Evolutionary conservation across 1,140 invertebrate genomes (phyloP).

Genomic region (Polypedilum vanderplanki): DNA sequence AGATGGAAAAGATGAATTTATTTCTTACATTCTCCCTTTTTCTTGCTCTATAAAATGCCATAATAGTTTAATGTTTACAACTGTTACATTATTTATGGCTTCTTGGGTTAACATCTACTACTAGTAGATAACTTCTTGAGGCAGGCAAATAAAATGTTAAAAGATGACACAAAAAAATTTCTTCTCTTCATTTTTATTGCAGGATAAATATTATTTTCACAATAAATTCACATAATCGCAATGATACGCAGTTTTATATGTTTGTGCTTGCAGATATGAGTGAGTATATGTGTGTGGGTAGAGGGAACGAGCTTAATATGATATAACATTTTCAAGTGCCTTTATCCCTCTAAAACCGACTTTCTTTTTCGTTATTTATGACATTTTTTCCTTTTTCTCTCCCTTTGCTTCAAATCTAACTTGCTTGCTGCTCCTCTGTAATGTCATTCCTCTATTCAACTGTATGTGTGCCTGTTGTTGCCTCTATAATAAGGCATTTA

Average conservation of each 20-base stretch:
- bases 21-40: neutral
- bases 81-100: slow-evolving; percentile 27
- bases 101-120: neutral
- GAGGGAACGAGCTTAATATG: neutral
- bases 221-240: slow-evolving; percentile 28
- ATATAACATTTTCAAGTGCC: slow-evolving; percentile 25
- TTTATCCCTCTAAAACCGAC: neutral
- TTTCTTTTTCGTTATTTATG: neutral
- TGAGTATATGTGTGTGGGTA: neutral
- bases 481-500: too few species aligned
- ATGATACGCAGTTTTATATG: slow-evolving; percentile 23
- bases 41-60: neutral
- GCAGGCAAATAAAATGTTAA: neutral
- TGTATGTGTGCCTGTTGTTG: too few species aligned
- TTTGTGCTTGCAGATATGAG: neutral
- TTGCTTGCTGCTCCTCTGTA: too few species aligned
- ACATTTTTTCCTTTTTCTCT: neutral
- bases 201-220: slow-evolving; percentile 22
- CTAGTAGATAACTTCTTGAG: neutral
- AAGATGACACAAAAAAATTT: neutral
- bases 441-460: too few species aligned
- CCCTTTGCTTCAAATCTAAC: too few species aligned
- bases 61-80: slow-evolving; percentile 23
- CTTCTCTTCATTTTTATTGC: neutral
- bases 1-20: too few species aligned